Conservation (phyloP, 2,797 vertebrate species). For the Triplophysa bombifrons region DNA sequence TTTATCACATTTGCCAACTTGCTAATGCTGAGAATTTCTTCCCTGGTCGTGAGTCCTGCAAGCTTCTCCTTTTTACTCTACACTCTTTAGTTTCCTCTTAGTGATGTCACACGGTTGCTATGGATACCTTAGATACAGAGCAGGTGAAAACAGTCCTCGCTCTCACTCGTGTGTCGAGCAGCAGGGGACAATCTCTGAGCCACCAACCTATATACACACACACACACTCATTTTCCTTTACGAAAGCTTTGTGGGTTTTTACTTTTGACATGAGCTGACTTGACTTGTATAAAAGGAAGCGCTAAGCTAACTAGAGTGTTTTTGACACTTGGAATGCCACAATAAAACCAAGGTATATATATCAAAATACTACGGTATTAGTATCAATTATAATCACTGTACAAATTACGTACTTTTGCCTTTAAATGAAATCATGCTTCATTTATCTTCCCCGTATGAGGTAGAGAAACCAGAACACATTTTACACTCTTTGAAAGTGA, state of each 20-base stretch:
- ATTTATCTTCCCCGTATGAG: neutral
- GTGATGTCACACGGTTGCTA: slow-evolving; percentile 42
- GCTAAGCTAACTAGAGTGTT: neutral
- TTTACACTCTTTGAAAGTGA: neutral
- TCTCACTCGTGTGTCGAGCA: slow-evolving; percentile 15
- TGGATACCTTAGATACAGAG: slow-evolving; percentile 28
- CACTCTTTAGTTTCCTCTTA: slow-evolving; percentile 13
- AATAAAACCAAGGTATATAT: neutral
- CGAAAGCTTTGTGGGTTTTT: neutral
- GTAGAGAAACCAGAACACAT: slow-evolving; percentile 11
- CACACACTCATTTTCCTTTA: slow-evolving; percentile 11
- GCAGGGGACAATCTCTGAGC: slow-evolving; percentile 14
- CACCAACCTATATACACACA: neutral
- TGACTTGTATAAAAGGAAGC: neutral
- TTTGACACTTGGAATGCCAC: neutral
- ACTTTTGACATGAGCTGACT: neutral
- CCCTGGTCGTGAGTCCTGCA: neutral
- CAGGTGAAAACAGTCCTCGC: slow-evolving; percentile 27
- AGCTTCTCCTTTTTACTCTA: slow-evolving; percentile 31
- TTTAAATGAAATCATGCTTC: neutral
- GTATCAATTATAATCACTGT: neutral
- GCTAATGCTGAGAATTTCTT: neutral
- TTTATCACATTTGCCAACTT: neutral
- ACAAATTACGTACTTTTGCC: neutral
- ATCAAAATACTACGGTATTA: neutral